Percentiles rank a stretch among this genome's conserved stretches.
These are phyloP conservation scores for Cheilosia scutellata DNA, from an alignment of 2,888 invertebrate genomes.

Conservation along the genomic window DNA sequence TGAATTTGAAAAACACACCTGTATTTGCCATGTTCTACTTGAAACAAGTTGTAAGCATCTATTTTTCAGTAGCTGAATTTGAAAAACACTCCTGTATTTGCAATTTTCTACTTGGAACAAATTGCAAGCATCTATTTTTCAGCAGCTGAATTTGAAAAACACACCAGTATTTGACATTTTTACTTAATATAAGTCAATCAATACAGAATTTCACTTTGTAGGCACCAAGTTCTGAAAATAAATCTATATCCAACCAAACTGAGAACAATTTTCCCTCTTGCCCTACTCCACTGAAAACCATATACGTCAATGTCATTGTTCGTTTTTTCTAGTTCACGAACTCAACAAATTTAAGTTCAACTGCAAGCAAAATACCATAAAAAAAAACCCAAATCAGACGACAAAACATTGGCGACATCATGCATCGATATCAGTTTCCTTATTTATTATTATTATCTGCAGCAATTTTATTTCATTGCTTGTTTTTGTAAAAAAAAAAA, in stretches of 20 bases:
- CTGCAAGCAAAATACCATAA: background rate
- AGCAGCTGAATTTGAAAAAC: too few relatives aligned
- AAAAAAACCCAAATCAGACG: slow-evolving; percentile 2
- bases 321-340: slow-evolving; percentile 17
- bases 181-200: too few relatives aligned
- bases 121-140: background rate
- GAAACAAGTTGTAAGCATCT: background rate
- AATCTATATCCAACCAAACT: too few relatives aligned
- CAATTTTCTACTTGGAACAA: too few relatives aligned
- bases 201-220: too few relatives aligned
- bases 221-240: too few relatives aligned
- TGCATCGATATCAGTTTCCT: slow-evolving; percentile 51
- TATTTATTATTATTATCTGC: slow-evolving; percentile 51
- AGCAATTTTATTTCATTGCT: slow-evolving; percentile 26
- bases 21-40: too few relatives aligned
- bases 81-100: too few relatives aligned
- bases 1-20: too few relatives aligned
- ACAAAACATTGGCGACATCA: slow-evolving; percentile 34
- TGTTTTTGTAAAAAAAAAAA: slow-evolving; percentile 17
- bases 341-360: slow-evolving; percentile 29
- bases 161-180: too few relatives aligned
- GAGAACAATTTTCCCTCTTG: too few relatives aligned
- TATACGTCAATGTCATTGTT: slow-evolving; percentile 31
- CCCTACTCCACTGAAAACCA: background rate
- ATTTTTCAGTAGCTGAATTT: too few relatives aligned